Percentiles rank a stretch among this genome's conserved stretches.
These are phyloP conservation scores for Microplitis manilae DNA, from an alignment of 2,888 invertebrate species.

Conservation along the genomic window DNA sequence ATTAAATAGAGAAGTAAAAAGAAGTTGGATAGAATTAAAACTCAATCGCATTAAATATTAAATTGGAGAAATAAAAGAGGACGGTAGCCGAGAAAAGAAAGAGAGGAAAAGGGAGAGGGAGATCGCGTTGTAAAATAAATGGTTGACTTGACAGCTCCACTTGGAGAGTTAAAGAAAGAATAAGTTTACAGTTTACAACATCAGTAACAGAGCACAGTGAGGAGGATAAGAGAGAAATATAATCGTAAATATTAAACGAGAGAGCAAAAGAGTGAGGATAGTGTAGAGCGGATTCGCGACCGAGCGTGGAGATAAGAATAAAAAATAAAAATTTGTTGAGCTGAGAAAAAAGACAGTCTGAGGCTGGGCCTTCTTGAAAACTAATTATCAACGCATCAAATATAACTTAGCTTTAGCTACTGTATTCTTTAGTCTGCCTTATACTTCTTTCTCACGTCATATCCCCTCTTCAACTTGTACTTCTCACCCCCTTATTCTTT, in stretches of 20 bases:
- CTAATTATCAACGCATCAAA: slow-evolving; percentile 70
- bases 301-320: slow-evolving; percentile 27
- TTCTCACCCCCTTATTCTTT: slow-evolving; percentile 22
- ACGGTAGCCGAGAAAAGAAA: slow-evolving; percentile 33
- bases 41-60: neutral
- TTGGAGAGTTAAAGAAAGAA: slow-evolving; percentile 48
- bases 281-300: slow-evolving; percentile 17
- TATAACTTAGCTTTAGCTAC: slow-evolving; percentile 67
- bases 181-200: slow-evolving; percentile 46
- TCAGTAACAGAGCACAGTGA: slow-evolving; percentile 53
- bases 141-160: slow-evolving; percentile 25
- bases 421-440: slow-evolving; percentile 58
- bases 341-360: slow-evolving; percentile 40
- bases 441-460: slow-evolving; percentile 16
- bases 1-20: slow-evolving; percentile 49
- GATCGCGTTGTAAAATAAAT: slow-evolving; percentile 51
- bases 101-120: slow-evolving; percentile 34
- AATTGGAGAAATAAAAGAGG: slow-evolving; percentile 55
- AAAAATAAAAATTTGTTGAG: slow-evolving; percentile 28
- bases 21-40: slow-evolving; percentile 49
- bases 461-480: neutral
- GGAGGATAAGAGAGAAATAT: neutral
- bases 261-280: neutral
- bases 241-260: neutral
- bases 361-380: slow-evolving; percentile 57